Conservation (phyloP, 2,113 vertebrate species). For the Polypterus senegalus region DNA sequence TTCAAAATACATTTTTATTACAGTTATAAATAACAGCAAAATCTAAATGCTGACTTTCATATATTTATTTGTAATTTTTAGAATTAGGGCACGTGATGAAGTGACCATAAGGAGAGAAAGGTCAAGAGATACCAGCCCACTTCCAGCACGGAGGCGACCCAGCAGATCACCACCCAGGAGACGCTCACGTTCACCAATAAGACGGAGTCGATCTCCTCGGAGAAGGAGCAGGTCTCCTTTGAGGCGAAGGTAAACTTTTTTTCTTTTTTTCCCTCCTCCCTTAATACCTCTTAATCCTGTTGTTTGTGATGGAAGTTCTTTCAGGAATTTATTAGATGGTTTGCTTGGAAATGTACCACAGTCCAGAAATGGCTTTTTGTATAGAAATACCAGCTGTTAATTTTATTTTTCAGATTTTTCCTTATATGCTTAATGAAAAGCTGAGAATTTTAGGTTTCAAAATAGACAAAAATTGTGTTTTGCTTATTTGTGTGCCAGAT, state of each 20-base stretch:
- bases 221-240: constrained; percentile 76
- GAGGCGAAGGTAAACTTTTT: constrained; percentile 59
- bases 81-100: constrained; percentile 59
- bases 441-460: not conserved
- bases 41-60: not conserved
- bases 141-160: constrained; percentile 45
- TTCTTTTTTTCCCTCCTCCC: too few relatives aligned
- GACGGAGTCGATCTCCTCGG: constrained; percentile 67
- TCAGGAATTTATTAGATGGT: constrained; percentile 1
- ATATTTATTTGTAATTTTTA: constrained; percentile 29
- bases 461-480: not conserved
- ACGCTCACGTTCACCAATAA: constrained; percentile 60
- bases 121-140: constrained; percentile 51
- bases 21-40: too few relatives aligned
- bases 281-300: too few relatives aligned
- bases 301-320: not conserved
- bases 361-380: not conserved
- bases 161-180: constrained; percentile 68
- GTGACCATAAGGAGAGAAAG: constrained; percentile 50
- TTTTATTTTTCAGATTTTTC: too few relatives aligned
- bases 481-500: not conserved
- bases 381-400: too few relatives aligned
- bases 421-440: too few relatives aligned
- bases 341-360: not conserved
- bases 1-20: too few relatives aligned